phyloP scores from a whole-genome alignment of 2,888 invertebrate genomes.

The Adineta ricciae region DNA sequence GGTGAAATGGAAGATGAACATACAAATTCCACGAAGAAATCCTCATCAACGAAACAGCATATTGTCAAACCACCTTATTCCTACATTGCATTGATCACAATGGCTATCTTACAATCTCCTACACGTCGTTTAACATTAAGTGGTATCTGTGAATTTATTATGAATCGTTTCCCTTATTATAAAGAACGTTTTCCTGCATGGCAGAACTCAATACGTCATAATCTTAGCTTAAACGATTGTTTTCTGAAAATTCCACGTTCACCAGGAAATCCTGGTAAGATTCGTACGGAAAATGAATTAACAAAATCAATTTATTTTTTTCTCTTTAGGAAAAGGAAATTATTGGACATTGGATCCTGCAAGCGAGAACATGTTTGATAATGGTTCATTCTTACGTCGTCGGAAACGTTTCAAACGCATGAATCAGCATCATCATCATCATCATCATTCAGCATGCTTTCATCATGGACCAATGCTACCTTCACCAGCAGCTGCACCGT shows the following conservation, averaged over 20 bases:
- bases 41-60: slow-evolving; percentile 13
- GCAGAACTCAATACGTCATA: slow-evolving; percentile 94
- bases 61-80: slow-evolving; percentile 82
- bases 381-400: slow-evolving; percentile 85
- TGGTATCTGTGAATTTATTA: slow-evolving; percentile 97
- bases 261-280: slow-evolving; percentile 72
- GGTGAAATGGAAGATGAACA: neutral
- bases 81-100: slow-evolving; percentile 94
- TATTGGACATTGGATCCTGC: slow-evolving; percentile 93
- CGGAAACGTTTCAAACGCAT: slow-evolving; percentile 80
- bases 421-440: neutral
- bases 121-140: slow-evolving; percentile 86
- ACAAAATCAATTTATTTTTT: too few species aligned
- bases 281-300: too few species aligned
- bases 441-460: slow-evolving; percentile 9
- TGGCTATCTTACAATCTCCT: slow-evolving; percentile 91
- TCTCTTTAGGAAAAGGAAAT: slow-evolving; percentile 69
- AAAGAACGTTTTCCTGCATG: slow-evolving; percentile 94
- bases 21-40: neutral
- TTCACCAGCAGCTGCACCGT: neutral
- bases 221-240: slow-evolving; percentile 88
- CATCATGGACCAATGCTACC: neutral
- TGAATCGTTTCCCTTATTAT: slow-evolving; percentile 92
- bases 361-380: slow-evolving; percentile 98
- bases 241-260: slow-evolving; percentile 96